phyloP scores from a whole-genome alignment of 2,113 vertebrate genomes.

The Pontoporia blainvillei region DNA sequence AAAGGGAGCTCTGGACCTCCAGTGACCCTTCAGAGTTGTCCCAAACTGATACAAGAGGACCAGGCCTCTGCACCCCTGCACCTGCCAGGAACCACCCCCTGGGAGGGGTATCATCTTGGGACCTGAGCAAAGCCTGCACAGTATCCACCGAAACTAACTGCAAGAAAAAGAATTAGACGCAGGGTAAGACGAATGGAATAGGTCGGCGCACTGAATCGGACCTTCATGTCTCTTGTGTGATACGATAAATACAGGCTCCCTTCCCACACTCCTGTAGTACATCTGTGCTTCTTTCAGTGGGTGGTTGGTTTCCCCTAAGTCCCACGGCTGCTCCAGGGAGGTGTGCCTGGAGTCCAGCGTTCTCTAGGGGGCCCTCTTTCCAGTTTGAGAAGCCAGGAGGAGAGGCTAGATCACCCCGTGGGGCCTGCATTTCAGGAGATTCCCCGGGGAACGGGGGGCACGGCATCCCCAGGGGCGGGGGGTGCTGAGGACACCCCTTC shows the following conservation, averaged over 20 bases:
- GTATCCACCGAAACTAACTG: background rate
- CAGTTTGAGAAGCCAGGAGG: background rate
- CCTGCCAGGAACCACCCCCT: background rate
- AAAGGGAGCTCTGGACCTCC: fast-evolving
- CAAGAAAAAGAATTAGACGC: background rate
- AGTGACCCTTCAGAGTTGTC: background rate
- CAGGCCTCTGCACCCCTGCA: background rate
- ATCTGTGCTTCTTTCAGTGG: background rate
- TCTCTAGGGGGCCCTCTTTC: background rate
- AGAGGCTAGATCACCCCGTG: background rate
- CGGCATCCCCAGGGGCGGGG: background rate
- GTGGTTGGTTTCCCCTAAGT: background rate
- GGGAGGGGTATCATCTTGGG: background rate
- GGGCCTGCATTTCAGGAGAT: background rate
- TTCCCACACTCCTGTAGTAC: fast-evolving
- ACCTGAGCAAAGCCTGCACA: no score
- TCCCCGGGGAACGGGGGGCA: background rate
- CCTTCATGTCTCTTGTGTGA: background rate
- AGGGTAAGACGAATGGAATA: background rate
- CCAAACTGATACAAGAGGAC: background rate
- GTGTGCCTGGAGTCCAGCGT: fast-evolving
- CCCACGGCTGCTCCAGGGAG: fast-evolving
- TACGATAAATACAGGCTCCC: background rate
- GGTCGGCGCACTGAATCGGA: no score
- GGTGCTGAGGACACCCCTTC: background rate